Percentiles rank a stretch among this genome's conserved stretches.
These are phyloP conservation scores for Pomatostomus ruficeps DNA, from an alignment of 2,113 vertebrate species.

Conservation along the genomic window DNA sequence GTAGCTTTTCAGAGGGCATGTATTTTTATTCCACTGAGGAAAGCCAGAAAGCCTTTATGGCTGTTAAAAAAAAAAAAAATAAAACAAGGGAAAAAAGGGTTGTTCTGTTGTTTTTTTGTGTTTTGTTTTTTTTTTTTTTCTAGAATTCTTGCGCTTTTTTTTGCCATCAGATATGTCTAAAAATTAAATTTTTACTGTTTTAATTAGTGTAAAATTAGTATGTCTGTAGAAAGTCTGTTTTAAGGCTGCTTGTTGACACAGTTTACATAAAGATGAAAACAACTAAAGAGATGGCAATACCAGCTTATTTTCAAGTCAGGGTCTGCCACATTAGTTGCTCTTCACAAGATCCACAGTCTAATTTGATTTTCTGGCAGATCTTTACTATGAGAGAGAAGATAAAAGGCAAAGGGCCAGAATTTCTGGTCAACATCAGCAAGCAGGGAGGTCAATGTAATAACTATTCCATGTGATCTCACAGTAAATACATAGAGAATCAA, in stretches of 20 bases:
- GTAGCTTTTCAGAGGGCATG: background rate
- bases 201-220: background rate
- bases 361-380: background rate
- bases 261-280: accelerated
- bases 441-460: background rate
- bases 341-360: background rate
- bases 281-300: background rate
- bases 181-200: background rate
- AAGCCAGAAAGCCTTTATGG: background rate
- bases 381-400: background rate
- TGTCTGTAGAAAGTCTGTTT: background rate
- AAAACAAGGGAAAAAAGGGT: background rate
- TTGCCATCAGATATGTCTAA: background rate
- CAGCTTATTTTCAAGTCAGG: background rate
- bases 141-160: background rate
- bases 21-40: background rate
- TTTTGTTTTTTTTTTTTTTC: background rate
- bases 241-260: background rate
- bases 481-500: background rate
- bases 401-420: background rate
- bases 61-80: background rate
- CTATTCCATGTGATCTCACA: background rate
- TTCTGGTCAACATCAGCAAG: background rate
- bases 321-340: background rate
- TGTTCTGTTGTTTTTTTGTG: accelerated